phyloP scores from a whole-genome alignment of 2,113 vertebrate genomes.

The Podarcis cretensis region DNA sequence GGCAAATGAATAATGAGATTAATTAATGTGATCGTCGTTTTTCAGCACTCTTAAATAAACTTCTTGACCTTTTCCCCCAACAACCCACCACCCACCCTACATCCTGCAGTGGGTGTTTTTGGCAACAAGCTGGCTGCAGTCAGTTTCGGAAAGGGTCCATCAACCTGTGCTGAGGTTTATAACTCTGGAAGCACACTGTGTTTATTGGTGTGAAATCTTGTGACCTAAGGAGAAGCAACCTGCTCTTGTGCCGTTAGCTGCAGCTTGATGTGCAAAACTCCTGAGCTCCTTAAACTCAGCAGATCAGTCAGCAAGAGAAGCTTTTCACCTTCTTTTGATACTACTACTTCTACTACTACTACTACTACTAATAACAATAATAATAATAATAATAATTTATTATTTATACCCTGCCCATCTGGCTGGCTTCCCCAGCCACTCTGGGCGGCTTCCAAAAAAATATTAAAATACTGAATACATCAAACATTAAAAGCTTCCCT shows the following conservation, averaged over 20 bases:
- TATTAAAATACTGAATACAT: no score
- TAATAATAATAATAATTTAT: no score
- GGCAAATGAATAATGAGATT: slow-evolving; percentile 32
- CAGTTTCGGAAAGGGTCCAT: neutral
- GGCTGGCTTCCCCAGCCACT: no score
- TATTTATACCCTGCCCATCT: no score
- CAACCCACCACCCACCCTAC: neutral
- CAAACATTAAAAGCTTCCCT: no score
- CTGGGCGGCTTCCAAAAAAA: no score
- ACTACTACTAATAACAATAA: no score
- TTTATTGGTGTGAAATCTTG: neutral
- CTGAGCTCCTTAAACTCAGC: neutral
- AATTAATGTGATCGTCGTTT: slow-evolving; percentile 21
- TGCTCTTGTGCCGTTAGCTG: neutral
- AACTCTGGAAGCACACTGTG: neutral
- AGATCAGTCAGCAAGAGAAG: neutral
- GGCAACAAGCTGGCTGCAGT: neutral
- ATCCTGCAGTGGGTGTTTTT: neutral
- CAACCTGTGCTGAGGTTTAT: neutral
- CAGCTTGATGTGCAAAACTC: neutral
- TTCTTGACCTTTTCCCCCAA: slow-evolving; percentile 22
- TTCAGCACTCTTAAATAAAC: slow-evolving; percentile 22
- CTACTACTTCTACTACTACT: no score
- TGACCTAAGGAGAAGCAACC: neutral
- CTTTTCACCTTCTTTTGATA: neutral